These are phyloP conservation scores for Plebejus melissa DNA, from an alignment of 2,888 invertebrate genomes.

Conservation along the genomic window DNA sequence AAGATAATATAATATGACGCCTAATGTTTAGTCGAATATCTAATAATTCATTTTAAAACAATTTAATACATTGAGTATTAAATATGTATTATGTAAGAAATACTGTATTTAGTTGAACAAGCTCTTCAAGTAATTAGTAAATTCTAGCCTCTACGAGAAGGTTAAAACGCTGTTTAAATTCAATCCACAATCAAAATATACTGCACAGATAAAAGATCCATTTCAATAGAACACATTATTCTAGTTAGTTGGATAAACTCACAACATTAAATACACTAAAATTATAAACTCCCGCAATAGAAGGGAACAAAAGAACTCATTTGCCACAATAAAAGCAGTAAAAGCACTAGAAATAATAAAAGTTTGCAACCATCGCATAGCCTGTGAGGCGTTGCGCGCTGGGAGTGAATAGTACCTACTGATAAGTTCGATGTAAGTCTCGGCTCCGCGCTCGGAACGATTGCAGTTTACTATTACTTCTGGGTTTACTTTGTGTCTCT, in stretches of 20 bases:
- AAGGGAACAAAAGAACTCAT: constrained; percentile 51
- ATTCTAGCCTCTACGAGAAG: neutral
- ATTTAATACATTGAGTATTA: no score
- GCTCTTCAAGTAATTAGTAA: neutral
- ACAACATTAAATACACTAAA: constrained; percentile 24
- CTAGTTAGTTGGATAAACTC: constrained; percentile 16
- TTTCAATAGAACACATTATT: constrained; percentile 12
- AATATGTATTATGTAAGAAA: no score
- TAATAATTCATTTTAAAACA: neutral
- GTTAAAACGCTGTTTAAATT: neutral
- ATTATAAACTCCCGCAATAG: constrained; percentile 33
- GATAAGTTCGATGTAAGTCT: constrained; percentile 40
- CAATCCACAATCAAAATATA: neutral
- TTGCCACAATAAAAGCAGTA: constrained; percentile 46
- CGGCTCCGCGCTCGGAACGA: constrained; percentile 47
- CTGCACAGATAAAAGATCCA: neutral
- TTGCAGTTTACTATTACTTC: constrained; percentile 61
- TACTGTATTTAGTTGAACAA: neutral
- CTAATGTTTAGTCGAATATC: neutral
- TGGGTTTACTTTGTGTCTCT: constrained; percentile 39
- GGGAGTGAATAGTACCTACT: constrained; percentile 40
- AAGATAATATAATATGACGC: neutral
- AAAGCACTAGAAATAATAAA: constrained; percentile 65
- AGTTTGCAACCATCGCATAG: constrained; percentile 60
- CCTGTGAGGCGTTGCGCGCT: constrained; percentile 55